phyloP scores from a whole-genome alignment of 2,797 vertebrate genomes.

The Semotilus atromaculatus region DNA sequence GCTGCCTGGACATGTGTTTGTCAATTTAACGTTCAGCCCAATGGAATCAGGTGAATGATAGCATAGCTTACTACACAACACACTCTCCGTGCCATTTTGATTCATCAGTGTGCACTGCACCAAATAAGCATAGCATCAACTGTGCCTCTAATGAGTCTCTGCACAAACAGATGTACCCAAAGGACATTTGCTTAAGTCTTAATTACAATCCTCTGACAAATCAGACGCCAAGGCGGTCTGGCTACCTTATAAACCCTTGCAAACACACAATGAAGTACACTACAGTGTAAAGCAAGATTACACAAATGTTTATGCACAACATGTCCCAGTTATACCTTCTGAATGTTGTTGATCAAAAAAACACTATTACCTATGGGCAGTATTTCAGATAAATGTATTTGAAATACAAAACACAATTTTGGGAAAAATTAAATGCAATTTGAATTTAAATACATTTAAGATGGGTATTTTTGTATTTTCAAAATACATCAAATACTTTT shows the following conservation, averaged over 20 bases:
- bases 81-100: slow-evolving; percentile 13
- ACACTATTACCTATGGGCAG: slow-evolving; percentile 9
- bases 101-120: slow-evolving; percentile 8
- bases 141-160: slow-evolving; percentile 33
- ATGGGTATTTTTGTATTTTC: no score
- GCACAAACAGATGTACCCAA: slow-evolving; percentile 33
- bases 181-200: slow-evolving; percentile 45
- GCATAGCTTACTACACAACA: slow-evolving; percentile 17
- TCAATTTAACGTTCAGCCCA: slow-evolving; percentile 60
- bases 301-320: slow-evolving; percentile 1
- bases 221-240: slow-evolving; percentile 22
- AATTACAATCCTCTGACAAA: slow-evolving; percentile 42
- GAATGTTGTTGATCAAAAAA: slow-evolving; percentile 45
- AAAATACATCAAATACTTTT: no score
- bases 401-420: no score
- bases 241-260: slow-evolving; percentile 24
- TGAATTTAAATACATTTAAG: no score
- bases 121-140: slow-evolving; percentile 28
- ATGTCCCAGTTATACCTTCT: slow-evolving; percentile 16
- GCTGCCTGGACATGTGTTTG: slow-evolving; percentile 66
- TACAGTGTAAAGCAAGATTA: slow-evolving; percentile 11
- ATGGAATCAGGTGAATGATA: slow-evolving; percentile 56
- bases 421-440: no score
- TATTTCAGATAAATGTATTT: no score
- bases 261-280: slow-evolving; percentile 12